These are phyloP conservation scores for Apteryx owenii DNA, from an alignment of 2,113 vertebrate genomes.

Conservation along the genomic window DNA sequence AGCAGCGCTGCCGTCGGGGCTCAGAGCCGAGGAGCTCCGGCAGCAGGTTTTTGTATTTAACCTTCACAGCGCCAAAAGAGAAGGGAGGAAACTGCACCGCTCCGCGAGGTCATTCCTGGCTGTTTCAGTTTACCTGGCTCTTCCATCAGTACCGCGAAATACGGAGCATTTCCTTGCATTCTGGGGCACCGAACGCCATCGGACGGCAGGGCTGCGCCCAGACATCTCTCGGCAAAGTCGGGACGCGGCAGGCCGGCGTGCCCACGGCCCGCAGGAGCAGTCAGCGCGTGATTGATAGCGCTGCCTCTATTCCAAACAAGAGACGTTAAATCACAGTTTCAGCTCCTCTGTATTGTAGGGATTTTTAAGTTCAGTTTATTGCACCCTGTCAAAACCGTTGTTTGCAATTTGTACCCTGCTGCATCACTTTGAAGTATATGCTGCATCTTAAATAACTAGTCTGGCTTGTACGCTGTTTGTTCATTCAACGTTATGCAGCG, in stretches of 20 bases:
- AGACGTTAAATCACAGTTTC: background rate
- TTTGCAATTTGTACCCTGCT: background rate
- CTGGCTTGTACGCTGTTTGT: background rate
- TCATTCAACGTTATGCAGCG: background rate
- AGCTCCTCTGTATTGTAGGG: background rate
- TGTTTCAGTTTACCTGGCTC: background rate
- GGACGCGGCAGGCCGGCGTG: rapidly evolving
- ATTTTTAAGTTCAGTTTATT: background rate
- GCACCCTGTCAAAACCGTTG: background rate
- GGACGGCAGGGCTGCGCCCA: rapidly evolving
- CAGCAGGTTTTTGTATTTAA: rapidly evolving
- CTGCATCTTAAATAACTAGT: background rate
- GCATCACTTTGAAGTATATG: background rate
- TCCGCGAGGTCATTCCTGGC: background rate
- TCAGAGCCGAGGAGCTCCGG: too few species aligned
- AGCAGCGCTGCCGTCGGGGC: too few species aligned
- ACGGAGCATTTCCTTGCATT: too few species aligned
- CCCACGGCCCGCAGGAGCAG: rapidly evolving
- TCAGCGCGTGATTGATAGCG: rapidly evolving
- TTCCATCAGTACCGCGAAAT: background rate
- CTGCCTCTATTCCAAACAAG: background rate
- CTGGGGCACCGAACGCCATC: rapidly evolving
- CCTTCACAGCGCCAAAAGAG: background rate
- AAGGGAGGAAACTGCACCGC: rapidly evolving
- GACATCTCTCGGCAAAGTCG: rapidly evolving